Conservation (phyloP, 2,888 invertebrate genomes). For the Sinodicranocentrus sp. region DNA sequence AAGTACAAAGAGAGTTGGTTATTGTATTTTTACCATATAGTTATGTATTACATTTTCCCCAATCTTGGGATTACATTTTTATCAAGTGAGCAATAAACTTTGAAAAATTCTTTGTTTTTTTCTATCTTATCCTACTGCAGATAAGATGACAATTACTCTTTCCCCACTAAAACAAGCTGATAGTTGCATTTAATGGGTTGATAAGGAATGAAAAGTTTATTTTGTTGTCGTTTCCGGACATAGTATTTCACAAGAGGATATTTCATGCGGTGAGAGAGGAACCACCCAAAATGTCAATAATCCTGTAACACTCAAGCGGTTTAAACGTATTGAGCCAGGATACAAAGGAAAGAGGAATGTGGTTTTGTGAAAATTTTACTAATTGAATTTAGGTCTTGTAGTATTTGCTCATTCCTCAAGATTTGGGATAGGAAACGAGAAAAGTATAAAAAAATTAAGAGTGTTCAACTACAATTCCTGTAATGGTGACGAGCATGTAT, state of each 20-base stretch:
- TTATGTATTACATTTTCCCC: too few relatives aligned
- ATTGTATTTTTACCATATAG: too few relatives aligned
- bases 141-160: slow-evolving; percentile 15
- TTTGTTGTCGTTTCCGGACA: slow-evolving; percentile 65
- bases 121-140: neutral
- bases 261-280: slow-evolving; percentile 19
- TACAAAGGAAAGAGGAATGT: too few relatives aligned
- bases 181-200: slow-evolving; percentile 36
- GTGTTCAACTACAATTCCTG: too few relatives aligned
- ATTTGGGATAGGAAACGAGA: slow-evolving; percentile 1
- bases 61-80: slow-evolving; percentile 22
- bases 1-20: too few relatives aligned
- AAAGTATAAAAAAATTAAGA: slow-evolving; percentile 43
- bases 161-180: slow-evolving; percentile 3
- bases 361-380: neutral
- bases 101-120: neutral
- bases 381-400: slow-evolving; percentile 22
- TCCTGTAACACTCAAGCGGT: neutral
- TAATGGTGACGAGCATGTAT: too few relatives aligned
- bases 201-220: slow-evolving; percentile 44
- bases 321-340: too few relatives aligned
- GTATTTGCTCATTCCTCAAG: neutral
- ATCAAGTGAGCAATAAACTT: slow-evolving; percentile 16
- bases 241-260: slow-evolving; percentile 55
- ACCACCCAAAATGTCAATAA: slow-evolving; percentile 62